phyloP scores from a whole-genome alignment of 2,797 vertebrate species.

The Paguma larvata region DNA sequence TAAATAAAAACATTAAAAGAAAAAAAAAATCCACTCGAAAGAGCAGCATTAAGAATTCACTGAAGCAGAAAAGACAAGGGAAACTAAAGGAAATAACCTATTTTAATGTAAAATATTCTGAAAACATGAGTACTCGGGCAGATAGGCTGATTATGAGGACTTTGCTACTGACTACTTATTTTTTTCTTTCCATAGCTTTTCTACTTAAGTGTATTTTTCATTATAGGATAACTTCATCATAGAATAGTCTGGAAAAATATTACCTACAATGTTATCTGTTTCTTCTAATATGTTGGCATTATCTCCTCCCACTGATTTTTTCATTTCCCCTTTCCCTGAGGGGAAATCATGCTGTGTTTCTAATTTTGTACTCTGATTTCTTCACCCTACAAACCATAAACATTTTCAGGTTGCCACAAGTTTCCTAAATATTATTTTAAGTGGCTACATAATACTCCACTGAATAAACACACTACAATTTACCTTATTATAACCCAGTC shows the following conservation, averaged over 20 bases:
- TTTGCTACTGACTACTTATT: neutral
- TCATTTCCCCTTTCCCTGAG: neutral
- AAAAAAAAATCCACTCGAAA: slow-evolving; percentile 59
- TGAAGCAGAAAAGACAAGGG: slow-evolving; percentile 35
- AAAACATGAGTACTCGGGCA: neutral
- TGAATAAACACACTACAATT: neutral
- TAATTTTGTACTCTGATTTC: slow-evolving; percentile 50
- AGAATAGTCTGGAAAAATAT: slow-evolving; percentile 33
- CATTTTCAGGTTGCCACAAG: neutral
- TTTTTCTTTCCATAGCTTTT: neutral
- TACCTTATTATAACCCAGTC: slow-evolving; percentile 1
- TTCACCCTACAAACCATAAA: slow-evolving; percentile 15
- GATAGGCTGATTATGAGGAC: neutral
- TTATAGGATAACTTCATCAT: slow-evolving; percentile 39
- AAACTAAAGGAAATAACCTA: neutral
- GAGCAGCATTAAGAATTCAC: slow-evolving; percentile 7
- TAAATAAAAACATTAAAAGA: too few species aligned
- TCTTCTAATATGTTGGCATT: slow-evolving; percentile 40
- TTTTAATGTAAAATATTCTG: slow-evolving; percentile 41
- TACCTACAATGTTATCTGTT: neutral
- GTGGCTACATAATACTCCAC: neutral
- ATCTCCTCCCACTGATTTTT: neutral
- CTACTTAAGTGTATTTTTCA: slow-evolving; percentile 19
- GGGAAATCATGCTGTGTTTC: neutral
- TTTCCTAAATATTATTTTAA: slow-evolving; percentile 58